Evolutionary conservation across 2,113 vertebrate genomes (phyloP).

Genomic region (Mandrillus leucophaeus): DNA sequence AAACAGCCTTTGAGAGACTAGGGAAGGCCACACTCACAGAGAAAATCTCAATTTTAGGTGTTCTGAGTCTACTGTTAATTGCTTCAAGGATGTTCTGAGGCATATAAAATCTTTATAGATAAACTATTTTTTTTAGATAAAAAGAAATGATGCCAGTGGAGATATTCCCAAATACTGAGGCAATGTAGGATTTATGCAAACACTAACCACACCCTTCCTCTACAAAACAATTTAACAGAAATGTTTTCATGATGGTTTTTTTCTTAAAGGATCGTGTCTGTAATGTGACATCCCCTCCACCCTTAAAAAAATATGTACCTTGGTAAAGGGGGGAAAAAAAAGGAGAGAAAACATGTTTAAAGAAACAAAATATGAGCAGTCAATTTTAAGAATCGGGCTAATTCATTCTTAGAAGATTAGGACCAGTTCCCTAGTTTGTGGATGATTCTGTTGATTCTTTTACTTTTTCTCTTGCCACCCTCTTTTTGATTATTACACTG

Average conservation of each 20-base stretch:
- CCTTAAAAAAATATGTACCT: neutral
- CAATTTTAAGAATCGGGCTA: neutral
- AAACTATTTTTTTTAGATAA: neutral
- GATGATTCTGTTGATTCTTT: neutral
- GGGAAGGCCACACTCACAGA: neutral
- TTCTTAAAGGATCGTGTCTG: neutral
- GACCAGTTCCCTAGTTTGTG: neutral
- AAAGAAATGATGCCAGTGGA: neutral
- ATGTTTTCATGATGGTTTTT: neutral
- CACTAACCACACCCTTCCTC: neutral
- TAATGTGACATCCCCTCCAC: neutral
- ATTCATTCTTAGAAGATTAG: neutral
- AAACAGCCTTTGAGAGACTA: neutral
- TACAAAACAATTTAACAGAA: neutral
- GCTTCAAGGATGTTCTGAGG: neutral
- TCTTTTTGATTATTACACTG: conserved; percentile 45
- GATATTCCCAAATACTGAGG: neutral
- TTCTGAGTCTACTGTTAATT: neutral
- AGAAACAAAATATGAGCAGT: neutral
- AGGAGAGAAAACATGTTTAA: neutral
- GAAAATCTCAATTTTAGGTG: neutral
- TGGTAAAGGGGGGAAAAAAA: neutral
- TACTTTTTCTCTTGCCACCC: neutral
- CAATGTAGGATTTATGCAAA: neutral
- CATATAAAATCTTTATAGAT: neutral